Base-by-base conservation (phyloP, 2,888 invertebrate genomes). In the Pammene fasciana region DNA sequence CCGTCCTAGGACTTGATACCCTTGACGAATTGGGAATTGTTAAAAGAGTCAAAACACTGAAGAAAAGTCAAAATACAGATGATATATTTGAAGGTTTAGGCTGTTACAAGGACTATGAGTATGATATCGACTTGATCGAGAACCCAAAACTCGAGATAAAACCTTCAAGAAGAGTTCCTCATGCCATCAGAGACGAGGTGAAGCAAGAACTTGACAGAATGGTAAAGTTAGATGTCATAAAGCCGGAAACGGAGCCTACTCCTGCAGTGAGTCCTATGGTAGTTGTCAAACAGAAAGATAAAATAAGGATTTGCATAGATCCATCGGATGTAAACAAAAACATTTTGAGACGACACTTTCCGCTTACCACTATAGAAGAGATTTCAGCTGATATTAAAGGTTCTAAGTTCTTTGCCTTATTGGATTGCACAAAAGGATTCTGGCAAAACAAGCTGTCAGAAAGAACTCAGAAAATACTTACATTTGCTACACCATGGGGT, bases 191-290 rank as follows among this genome's bases (percentile, higher is more conserved):
- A 73, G 43, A 72, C 14, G 70, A 75, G 18, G 73, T 75, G 34
- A 75, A 75, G 36, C 59, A 75, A 68, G 75, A 73, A 73, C 70
- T 75, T 8, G 75, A 75, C 57, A 57, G 66, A 57, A 66, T 73
- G 72, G 74, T 73, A 26, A 68, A 70, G 36, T 68, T 68, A 67
- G 65, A 72, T 59, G 70, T 74, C 52, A 73, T 75, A 68, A 73
- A 71, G 68, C 73, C 72, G 57, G 73, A 65, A 65, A 74, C 71
- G 46, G 70, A 75, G 61, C 73, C 74, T 65, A 73, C 73, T 5
- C 72, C 72, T 57, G 74, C 73, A 3, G 76, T 75, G 8, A 73
- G 72, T 54, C 75, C 75, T 41, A 74, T 74, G 74, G 73, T 75
- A 70, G 45, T 73, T 7, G 72, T 75, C 10, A 71, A 45, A 71